Base-by-base conservation (phyloP, 2,888 invertebrate genomes). In the Lymantria monacha region DNA sequence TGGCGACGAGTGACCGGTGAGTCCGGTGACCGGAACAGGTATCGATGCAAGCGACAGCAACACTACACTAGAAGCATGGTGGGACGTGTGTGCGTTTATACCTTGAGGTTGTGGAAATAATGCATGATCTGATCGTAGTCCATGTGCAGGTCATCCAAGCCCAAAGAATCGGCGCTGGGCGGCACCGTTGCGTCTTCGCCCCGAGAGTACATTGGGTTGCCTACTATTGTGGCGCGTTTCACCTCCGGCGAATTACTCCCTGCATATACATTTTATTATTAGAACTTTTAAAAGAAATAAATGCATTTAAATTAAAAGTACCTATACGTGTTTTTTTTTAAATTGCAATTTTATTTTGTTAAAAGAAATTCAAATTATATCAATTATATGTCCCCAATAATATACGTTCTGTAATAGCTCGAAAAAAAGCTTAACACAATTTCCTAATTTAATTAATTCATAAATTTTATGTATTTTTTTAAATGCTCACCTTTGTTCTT, bases 111-210 rank as follows among this genome's bases (percentile, higher is more conserved):
- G 93, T 98, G 97, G 93, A 99, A 98, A 91, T 98, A 98, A 85
- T 98, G 96, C 97, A 98, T 97, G 87, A 99, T 96, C 93, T 98
- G 97, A 85, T 98, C 97, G 91, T 98, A 98, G 91, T 98, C 97
- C 97, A 98, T 97, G 79, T 96, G 96, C 62, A 97, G 93, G 84
- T 97, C 96, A 85, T 97, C 96, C 68, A 97, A 91, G 46, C 94
- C 95, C 55, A 95, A 93, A 64, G 94, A 85, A 69, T 95, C 93
- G 57, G 88, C 91, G 63, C 54, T 79, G 22, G 83, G 85, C 61
- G 80, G 41, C 2, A 41, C 69, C 58, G 83, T 80, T 87, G 42
- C 79, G 48, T 85, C 87, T 59, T 74, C 66, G 79, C 81, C 92
- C 91, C 78, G 92, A 75, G 96, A 95, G 87, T 95, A 97, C 96